Base-by-base conservation (phyloP, 2,888 invertebrate species). In the Leucophenga montana region DNA sequence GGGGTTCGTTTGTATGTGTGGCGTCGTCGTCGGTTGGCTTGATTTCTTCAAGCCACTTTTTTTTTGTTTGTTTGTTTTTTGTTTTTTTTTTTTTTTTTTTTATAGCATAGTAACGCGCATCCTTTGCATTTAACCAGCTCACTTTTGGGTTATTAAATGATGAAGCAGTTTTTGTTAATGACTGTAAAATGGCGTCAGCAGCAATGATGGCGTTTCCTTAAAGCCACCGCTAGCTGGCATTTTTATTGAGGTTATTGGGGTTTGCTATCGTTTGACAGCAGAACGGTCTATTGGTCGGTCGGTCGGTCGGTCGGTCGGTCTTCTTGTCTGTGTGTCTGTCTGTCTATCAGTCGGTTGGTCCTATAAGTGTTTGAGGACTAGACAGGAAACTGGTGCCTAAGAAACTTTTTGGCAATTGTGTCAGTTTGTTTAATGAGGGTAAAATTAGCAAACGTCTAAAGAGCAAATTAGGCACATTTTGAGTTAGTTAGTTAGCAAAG, bases 81-180 rank as follows among this genome's bases (percentile, higher is more conserved):
- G 5, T 50, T 50, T 1, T 50, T 50, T 50, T 50, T 50, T 1
- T 50, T 18, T 50, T 73, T 68, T 68, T 72, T 66, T 77, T 74
- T 71, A 78, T 77, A 71, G 70, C 71, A 74, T 50, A 50, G 50
- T 50, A 18, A 73, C 73, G 75, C 73, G 71, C 73, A 71, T 75
- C 72, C 73, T 73, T 80, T 79, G 79, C 84, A 84, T 84, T 81
- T 81, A 81, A 84, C 84, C 83, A 82, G 83, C 83, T 84, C 84
- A 81, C 84, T 83, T 82, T 84, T 84, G 83, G 83, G 83, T 84
- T 82, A 83, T 84, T 82, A 82, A 82, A 82, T 82, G 84, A 83
- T 84, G 84, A 80, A 82, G 84, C 82, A 82, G 82, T 82, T 82
- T 82, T 81, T 83, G 83, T 82, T 82, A 82, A 82, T 82, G 82